Base-by-base conservation (phyloP, 2,888 invertebrate genomes). In the Choreutis nemorana region DNA sequence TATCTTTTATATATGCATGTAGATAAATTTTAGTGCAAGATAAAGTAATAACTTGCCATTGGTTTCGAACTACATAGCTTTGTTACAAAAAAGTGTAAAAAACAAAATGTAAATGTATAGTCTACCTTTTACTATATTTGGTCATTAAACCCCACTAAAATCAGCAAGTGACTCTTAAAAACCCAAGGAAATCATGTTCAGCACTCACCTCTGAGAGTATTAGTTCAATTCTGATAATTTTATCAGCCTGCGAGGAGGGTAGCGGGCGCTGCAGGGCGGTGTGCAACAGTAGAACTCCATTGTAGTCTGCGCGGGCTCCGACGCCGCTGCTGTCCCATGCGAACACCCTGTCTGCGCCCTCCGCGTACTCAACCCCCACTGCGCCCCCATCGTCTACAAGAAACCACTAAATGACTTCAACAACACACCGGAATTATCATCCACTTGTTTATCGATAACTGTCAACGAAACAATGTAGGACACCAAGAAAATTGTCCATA, bases 231-330 rank as follows among this genome's bases (percentile, higher is more conserved):
- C 87, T 89, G 43, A 95, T 86, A 46, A 84, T 72, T 55, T 91
- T 91, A 49, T 92, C 91, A 29, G 87, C 81, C 36, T 70, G 66
- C 47, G 87, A 86, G 28, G 83, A 73, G 26, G 90, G 87, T 36
- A 93, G 82, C 28, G 92, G 89, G 36, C 89, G 87, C 71, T 96
- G 95, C 34, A 96, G 81, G 48, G 93, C 90, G 29, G 94, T 93
- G 58, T 94, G 94, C 47, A 96, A 78, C 33, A 96, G 78, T 29
- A 96, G 79, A 30, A 94, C 92, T 37, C 95, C 94, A 77, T 94
- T 94, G 65, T 94, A 91, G 66, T 95, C 94, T 31, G 90, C 89
- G 35, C 96, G 85, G 36, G 93, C 86, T 40, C 94, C 92, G 44
- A 95, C 81, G 39, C 88, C 87, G 51, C 84, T 83, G 42, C 87